phyloP scores from a whole-genome alignment of 2,888 invertebrate genomes.

The Pammene aurita region DNA sequence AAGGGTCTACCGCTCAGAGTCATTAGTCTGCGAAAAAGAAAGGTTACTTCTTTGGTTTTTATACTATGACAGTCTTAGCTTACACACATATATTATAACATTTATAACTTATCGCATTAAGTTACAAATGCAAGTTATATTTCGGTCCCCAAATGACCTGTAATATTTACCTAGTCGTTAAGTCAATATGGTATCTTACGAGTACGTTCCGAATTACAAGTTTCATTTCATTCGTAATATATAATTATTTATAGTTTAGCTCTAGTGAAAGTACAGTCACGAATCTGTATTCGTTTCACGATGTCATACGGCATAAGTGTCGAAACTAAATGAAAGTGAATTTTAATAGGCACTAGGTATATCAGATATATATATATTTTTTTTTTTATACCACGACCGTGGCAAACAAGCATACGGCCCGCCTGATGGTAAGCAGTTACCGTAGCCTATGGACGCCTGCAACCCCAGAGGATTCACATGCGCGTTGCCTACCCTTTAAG shows the following conservation, averaged over 20 bases:
- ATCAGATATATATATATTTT: background rate
- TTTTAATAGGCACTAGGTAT: background rate
- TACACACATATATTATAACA: no score
- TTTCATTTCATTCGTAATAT: background rate
- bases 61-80: no score
- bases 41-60: no score
- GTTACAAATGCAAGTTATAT: background rate
- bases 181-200: background rate
- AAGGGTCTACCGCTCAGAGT: no score
- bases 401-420: no score
- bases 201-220: background rate
- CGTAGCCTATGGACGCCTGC: no score
- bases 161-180: background rate
- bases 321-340: constrained; percentile 20
- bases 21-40: no score
- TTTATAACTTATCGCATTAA: background rate
- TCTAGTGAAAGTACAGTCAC: constrained; percentile 10
- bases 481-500: no score
- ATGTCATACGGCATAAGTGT: background rate
- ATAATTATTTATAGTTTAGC: constrained; percentile 8
- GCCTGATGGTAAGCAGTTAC: no score
- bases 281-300: constrained; percentile 1
- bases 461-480: no score
- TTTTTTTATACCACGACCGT: no score
- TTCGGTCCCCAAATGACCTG: background rate